Evolutionary conservation across 2,113 vertebrate species (phyloP).

Genomic region (Marmota flaviventris): DNA sequence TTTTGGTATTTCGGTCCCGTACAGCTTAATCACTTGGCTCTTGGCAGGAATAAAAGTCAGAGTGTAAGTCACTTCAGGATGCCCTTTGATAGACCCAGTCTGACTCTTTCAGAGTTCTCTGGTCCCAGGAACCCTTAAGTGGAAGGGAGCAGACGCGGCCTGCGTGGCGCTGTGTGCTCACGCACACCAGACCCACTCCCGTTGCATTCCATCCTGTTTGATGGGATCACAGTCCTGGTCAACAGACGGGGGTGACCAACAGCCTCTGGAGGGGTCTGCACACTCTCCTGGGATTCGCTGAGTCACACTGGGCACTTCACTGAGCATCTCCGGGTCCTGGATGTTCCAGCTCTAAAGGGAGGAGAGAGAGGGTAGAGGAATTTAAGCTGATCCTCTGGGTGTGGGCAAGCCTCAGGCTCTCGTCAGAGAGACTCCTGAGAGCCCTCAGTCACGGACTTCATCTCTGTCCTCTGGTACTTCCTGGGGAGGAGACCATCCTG

Average conservation of each 20-base stretch:
- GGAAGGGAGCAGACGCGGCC: background rate
- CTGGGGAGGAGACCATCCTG: no score
- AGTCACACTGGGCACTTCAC: background rate
- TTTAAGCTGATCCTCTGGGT: background rate
- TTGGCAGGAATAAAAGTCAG: background rate
- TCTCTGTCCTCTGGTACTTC: background rate
- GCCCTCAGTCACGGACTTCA: background rate
- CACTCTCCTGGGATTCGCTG: background rate
- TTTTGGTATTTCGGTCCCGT: background rate
- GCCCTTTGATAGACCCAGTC: background rate
- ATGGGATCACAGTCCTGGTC: background rate
- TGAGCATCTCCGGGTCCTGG: no score
- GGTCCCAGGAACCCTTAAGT: background rate
- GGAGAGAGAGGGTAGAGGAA: background rate
- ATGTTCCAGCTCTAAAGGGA: background rate
- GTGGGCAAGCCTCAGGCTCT: background rate
- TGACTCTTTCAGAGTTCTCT: background rate
- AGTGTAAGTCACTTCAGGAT: background rate
- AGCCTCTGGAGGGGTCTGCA: background rate
- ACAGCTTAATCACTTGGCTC: background rate
- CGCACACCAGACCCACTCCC: background rate
- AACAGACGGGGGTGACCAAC: background rate
- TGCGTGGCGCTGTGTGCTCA: background rate
- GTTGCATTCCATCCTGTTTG: background rate
- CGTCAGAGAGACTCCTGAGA: background rate